A percentile compares a stretch with the other conserved stretches of the same genome.
Evolutionary conservation across 2,888 invertebrate genomes (phyloP).

Genomic region (Campoletis raptor): DNA sequence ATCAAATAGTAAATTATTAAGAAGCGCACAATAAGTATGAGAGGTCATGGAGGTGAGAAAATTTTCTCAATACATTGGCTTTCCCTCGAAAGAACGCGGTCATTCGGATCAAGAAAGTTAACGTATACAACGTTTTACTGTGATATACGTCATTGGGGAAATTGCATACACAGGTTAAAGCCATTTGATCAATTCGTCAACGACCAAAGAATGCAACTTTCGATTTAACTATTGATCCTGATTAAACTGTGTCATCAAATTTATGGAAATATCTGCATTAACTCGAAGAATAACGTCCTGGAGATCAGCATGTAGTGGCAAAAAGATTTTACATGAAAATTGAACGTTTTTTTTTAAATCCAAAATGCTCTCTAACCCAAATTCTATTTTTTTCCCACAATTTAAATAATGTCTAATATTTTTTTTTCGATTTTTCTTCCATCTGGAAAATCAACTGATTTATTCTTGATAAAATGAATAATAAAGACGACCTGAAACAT

Average conservation of each 20-base stretch:
- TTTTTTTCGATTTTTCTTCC: background rate
- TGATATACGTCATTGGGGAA: slow-evolving; percentile 1
- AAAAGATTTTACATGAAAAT: background rate
- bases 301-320: background rate
- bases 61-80: slow-evolving; percentile 70
- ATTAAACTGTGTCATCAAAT: background rate
- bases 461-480: background rate
- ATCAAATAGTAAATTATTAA: slow-evolving; percentile 17
- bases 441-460: background rate
- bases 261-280: background rate
- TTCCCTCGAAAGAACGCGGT: slow-evolving; percentile 72
- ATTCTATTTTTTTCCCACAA: background rate
- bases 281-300: background rate
- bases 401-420: background rate
- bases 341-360: background rate
- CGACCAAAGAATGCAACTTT: slow-evolving; percentile 54
- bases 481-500: background rate
- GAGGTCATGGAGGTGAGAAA: slow-evolving; percentile 72
- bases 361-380: background rate
- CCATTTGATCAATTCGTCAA: slow-evolving; percentile 55
- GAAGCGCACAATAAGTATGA: background rate
- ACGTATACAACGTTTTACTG: background rate
- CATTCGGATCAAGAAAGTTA: slow-evolving; percentile 68
- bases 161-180: slow-evolving; percentile 30
- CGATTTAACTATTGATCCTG: slow-evolving; percentile 34